Evolutionary conservation across 1,140 invertebrate species (phyloP).

Genomic region (Sycobia sp.): DNA sequence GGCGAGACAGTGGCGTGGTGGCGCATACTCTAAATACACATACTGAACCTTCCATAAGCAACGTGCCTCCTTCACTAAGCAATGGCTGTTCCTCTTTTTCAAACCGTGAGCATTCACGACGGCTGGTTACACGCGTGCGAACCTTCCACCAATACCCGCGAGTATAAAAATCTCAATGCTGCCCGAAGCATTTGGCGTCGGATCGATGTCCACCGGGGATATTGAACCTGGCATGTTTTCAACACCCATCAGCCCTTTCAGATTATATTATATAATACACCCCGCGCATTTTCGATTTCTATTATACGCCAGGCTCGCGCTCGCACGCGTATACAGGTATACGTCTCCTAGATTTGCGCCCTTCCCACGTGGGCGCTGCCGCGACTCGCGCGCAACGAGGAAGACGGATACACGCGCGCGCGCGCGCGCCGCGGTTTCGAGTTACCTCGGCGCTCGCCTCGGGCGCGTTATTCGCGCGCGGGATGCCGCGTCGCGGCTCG

Average conservation of each 20-base stretch:
- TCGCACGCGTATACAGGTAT: neutral
- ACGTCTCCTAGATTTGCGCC: conserved; percentile 40
- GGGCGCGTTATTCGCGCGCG: conserved; percentile 27
- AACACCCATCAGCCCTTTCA: conserved; percentile 57
- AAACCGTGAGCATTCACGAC: too few relatives aligned
- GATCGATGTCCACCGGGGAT: conserved; percentile 59
- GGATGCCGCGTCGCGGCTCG: conserved; percentile 36
- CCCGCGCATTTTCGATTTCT: conserved; percentile 54
- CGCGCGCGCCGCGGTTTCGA: conserved; percentile 48
- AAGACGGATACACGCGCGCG: too few relatives aligned
- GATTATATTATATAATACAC: too few relatives aligned
- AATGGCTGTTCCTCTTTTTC: too few relatives aligned
- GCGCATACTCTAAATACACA: too few relatives aligned
- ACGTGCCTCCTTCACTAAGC: too few relatives aligned
- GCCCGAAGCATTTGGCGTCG: too few relatives aligned
- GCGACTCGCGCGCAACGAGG: neutral
- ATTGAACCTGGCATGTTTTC: conserved; percentile 63
- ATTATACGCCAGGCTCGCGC: conserved; percentile 38
- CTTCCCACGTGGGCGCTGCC: conserved; percentile 55
- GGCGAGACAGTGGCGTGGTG: too few relatives aligned
- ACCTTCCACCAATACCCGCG: too few relatives aligned
- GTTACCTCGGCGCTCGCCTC: conserved; percentile 44
- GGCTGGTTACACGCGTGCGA: too few relatives aligned
- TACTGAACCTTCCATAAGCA: too few relatives aligned
- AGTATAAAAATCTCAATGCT: too few relatives aligned